These are phyloP conservation scores for Glossophaga mutica DNA, from an alignment of 2,797 vertebrate species.

Conservation along the genomic window DNA sequence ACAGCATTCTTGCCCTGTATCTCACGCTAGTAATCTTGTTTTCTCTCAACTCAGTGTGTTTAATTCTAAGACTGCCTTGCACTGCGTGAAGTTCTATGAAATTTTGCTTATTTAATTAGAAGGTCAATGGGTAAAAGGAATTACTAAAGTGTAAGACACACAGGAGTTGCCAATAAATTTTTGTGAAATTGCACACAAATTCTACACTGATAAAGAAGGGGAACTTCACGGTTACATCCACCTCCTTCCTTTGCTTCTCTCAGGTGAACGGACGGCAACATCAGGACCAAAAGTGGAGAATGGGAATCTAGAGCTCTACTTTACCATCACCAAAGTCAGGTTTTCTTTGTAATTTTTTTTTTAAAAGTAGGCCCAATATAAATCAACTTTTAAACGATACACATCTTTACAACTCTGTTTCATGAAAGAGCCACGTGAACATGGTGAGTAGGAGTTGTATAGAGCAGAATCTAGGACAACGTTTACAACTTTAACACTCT, in stretches of 20 bases:
- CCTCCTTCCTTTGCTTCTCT: background rate
- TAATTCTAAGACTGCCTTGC: background rate
- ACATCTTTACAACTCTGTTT: background rate
- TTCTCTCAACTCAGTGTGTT: background rate
- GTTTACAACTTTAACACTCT: background rate
- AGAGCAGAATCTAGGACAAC: background rate
- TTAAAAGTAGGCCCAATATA: background rate
- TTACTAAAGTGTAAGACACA: background rate
- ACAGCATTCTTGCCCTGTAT: background rate
- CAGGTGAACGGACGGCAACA: background rate
- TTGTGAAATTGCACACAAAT: background rate
- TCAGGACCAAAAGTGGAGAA: background rate
- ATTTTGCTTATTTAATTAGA: background rate
- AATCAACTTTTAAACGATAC: background rate
- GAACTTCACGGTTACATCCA: background rate
- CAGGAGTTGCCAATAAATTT: background rate
- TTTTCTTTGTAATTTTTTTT: background rate
- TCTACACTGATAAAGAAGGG: background rate
- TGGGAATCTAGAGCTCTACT: background rate
- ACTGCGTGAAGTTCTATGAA: background rate
- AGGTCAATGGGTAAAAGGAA: background rate
- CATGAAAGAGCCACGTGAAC: background rate
- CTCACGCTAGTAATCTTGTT: background rate
- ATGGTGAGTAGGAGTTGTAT: background rate
- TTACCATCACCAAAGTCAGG: background rate